Base-by-base conservation (phyloP, 2,888 invertebrate species). In the Sinhomidia bicolor region DNA sequence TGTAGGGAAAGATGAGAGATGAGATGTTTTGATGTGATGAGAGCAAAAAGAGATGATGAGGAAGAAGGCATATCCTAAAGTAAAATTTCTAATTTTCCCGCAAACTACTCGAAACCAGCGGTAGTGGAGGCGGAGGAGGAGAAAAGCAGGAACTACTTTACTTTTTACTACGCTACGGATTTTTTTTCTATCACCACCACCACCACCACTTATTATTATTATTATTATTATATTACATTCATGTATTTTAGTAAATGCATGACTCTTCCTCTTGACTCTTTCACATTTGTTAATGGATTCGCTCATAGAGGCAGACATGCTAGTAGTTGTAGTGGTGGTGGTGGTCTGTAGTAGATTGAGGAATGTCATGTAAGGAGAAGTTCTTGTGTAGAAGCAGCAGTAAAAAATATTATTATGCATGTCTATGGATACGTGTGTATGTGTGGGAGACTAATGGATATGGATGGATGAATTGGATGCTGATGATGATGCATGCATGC, bases 391-490 rank as follows among this genome's bases (percentile, higher is more conserved):
- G n/a, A n/a, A 12, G 12, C 47, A 26, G 9, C 17, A 20, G 17
- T 23, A 44, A 76, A 76, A 76, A 76, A 54, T 76, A 54, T 76
- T 76, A 54, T 76, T 32, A 54, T 76, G 76, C 76, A 51, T 74
- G 74, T 74, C 44, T 74, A n/a, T 68, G 62, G 23, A 12, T 29
- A 14, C 17, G 10, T 65, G 44, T 44, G 68, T 76, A 20, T 76
- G 76, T 76, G 76, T n/a, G 76, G 32, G 76, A 76, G 76, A 76
- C 60, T 79, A 79, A 79, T 79, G 79, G 79, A 79, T 76, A 79
- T 79, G 79, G 79, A 79, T 60, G 79, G 79, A 60, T 79, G 79
- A 79, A 60, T 57, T 80, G 60, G 60, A 41, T 12, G 76, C 44
- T 60, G 60, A 80, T 41, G 60, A 80, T 60, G 80, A 81, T 65